Base-by-base conservation (phyloP, 2,888 invertebrate species). In the Polydesmus complanatus region DNA sequence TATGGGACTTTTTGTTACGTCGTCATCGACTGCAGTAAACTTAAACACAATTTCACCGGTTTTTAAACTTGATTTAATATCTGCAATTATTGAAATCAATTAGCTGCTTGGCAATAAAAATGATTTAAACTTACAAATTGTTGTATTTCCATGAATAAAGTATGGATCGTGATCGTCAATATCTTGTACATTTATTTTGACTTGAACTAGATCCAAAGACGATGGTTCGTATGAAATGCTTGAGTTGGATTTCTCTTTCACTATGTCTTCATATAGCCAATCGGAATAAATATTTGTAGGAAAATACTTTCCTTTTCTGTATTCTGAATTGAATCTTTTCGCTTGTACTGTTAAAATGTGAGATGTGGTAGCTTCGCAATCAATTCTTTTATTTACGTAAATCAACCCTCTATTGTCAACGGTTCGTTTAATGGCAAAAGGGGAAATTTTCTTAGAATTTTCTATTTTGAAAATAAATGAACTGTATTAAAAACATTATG, bases 161-260 rank as follows among this genome's bases (percentile, higher is more conserved):
- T 78, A 74, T 0, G 87, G 87, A 47, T 82, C 71, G 69, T 88
- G 86, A 66, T 88, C 88, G 67, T 88, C 87, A 21, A 86, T 78
- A 65, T 88, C 88, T 1, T 80, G 64, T 0, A 88, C 74, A 68
- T 78, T 80, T 1, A 88, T 75, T 0, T 80, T 69, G 0, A 86
- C 75, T 70, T 83, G 82, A 2, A 82, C 77, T 71, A 66, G 60
- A 23, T 63, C 64, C 14, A 67, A 50, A 62, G 85, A 84, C 1
- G 84, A 82, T 0, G 82, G 80, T 68, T 86, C 85, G 75, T 83
- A 76, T 2, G 76, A 74, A n/a, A n/a, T n/a, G n/a, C 25, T 26
- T 1, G 52, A 56, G n/a, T 37, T 61, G 37, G 3, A 25, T 2
- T 1, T 18, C 48, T 11, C n/a, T 11, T 8, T 57, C 11, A 11